These are phyloP conservation scores for Yponomeuta sedellus DNA, from an alignment of 2,888 invertebrate genomes.

Conservation along the genomic window DNA sequence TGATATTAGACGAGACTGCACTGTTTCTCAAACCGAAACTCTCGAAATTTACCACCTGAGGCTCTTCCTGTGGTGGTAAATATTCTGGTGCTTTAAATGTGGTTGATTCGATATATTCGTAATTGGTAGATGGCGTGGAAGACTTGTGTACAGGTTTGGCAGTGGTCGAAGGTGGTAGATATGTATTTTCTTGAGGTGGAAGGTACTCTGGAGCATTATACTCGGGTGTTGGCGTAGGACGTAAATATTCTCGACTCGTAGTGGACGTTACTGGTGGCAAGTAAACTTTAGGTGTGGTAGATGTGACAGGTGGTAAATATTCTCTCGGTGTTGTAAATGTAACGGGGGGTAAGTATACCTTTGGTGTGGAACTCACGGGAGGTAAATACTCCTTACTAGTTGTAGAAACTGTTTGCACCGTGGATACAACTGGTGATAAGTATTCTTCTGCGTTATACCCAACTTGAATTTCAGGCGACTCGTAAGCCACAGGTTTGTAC, in stretches of 20 bases:
- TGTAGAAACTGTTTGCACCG: conserved; percentile 22
- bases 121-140: conserved; percentile 26
- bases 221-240: conserved; percentile 25
- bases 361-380: conserved; percentile 38
- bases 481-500: conserved; percentile 40
- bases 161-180: conserved; percentile 42
- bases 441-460: conserved; percentile 62
- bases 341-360: conserved; percentile 38
- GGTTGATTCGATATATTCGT: conserved; percentile 40
- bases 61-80: conserved; percentile 47
- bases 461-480: conserved; percentile 59
- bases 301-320: conserved; percentile 17
- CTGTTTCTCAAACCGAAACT: conserved; percentile 38
- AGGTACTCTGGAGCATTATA: conserved; percentile 43
- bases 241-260: conserved; percentile 30
- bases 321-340: conserved; percentile 36
- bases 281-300: conserved; percentile 13
- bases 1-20: conserved; percentile 31
- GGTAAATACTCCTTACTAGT: conserved; percentile 23
- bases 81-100: conserved; percentile 48
- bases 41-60: conserved; percentile 36
- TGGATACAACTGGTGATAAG: conserved; percentile 47
- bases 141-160: conserved; percentile 28
- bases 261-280: conserved; percentile 17
- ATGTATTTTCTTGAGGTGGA: conserved; percentile 29